These are phyloP conservation scores for Sapayoa aenigma DNA, from an alignment of 2,113 vertebrate species.

Conservation along the genomic window DNA sequence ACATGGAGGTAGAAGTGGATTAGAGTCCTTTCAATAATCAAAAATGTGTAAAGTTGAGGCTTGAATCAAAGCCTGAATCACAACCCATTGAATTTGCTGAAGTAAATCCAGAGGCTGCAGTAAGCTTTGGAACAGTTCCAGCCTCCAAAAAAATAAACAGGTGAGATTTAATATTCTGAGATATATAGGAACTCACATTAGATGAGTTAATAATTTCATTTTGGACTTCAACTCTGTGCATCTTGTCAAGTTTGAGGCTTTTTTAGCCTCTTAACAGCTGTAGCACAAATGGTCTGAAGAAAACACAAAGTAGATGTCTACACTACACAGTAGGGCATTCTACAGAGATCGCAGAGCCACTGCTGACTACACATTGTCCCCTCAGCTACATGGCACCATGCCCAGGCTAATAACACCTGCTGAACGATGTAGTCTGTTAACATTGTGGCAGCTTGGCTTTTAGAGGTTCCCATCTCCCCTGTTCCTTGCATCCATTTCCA, in stretches of 20 bases:
- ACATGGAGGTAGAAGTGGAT: slow-evolving; percentile 28
- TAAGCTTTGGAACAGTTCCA: slow-evolving; percentile 26
- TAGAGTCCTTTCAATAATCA: slow-evolving; percentile 43
- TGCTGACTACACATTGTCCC: neutral
- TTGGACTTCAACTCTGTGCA: neutral
- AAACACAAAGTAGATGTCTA: neutral
- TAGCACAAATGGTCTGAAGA: neutral
- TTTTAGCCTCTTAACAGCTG: neutral
- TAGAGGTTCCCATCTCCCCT: neutral
- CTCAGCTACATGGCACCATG: slow-evolving; percentile 30
- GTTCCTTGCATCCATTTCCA: neutral
- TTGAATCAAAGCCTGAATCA: slow-evolving; percentile 32
- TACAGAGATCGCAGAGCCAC: neutral
- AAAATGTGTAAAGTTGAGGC: slow-evolving; percentile 36
- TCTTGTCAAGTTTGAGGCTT: neutral
- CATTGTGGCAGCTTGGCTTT: neutral
- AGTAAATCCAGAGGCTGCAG: slow-evolving; percentile 11
- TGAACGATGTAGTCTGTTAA: neutral
- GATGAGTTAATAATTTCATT: neutral
- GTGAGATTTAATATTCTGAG: slow-evolving; percentile 14
- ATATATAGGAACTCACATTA: neutral
- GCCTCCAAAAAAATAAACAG: neutral
- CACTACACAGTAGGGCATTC: neutral
- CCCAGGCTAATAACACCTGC: slow-evolving; percentile 18
- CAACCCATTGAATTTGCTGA: slow-evolving; percentile 34